phyloP scores from a whole-genome alignment of 2,888 invertebrate genomes.

The Gari tellinella region DNA sequence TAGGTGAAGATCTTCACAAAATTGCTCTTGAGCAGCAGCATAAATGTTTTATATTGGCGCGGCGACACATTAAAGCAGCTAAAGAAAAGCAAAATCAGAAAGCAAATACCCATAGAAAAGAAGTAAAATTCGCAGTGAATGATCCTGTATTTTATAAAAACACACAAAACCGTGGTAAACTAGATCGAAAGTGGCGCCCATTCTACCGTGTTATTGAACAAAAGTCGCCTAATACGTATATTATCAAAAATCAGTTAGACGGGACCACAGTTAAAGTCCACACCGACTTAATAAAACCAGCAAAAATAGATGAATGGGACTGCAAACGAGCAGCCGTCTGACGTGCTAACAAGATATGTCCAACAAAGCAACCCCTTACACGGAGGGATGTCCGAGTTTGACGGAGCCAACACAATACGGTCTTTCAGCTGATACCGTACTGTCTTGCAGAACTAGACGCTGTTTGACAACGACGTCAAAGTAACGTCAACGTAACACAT shows the following conservation, averaged over 20 bases:
- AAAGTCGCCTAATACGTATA: constrained; percentile 26
- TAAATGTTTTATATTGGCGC: constrained; percentile 30
- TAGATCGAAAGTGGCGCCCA: constrained; percentile 50
- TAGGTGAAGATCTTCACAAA: constrained; percentile 41
- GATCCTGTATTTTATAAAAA: constrained; percentile 53
- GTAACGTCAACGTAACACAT: too few species aligned
- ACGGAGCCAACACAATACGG: too few species aligned
- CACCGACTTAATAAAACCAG: too few species aligned
- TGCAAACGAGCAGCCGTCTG: too few species aligned
- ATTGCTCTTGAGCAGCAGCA: constrained; percentile 55
- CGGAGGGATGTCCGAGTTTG: too few species aligned
- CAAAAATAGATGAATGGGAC: too few species aligned
- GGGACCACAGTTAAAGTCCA: constrained; percentile 22
- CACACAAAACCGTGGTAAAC: constrained; percentile 36
- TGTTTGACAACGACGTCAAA: too few species aligned
- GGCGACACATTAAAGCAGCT: constrained; percentile 23
- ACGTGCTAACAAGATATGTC: too few species aligned
- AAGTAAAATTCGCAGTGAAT: constrained; percentile 33
- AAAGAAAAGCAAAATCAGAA: constrained; percentile 36
- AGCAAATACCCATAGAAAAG: constrained; percentile 34
- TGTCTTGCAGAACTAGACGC: too few species aligned
- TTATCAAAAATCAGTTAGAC: constrained; percentile 44
- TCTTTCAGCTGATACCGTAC: too few species aligned
- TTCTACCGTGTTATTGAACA: constrained; percentile 50
- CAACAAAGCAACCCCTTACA: too few species aligned